Evolutionary conservation across 2,888 invertebrate genomes (phyloP).

Genomic region (Esperia sulphurella): DNA sequence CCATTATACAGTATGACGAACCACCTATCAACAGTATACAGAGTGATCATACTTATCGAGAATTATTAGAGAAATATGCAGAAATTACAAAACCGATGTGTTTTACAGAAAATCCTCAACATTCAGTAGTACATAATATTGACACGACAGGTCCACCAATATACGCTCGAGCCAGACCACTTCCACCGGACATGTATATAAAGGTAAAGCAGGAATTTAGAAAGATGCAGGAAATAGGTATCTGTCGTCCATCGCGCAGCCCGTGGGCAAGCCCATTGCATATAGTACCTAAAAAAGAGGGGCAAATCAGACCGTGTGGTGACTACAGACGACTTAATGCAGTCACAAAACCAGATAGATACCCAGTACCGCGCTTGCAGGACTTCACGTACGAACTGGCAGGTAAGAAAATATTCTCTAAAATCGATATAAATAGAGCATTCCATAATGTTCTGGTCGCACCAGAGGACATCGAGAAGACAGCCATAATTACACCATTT

Average conservation of each 20-base stretch:
- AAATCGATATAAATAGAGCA: slow-evolving; percentile 2
- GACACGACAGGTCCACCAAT: slow-evolving; percentile 9
- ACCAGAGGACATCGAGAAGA: slow-evolving; percentile 4
- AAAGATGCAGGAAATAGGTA: slow-evolving; percentile 28
- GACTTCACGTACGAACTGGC: background rate
- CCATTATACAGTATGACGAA: background rate
- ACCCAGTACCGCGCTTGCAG: slow-evolving; percentile 3
- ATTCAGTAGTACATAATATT: slow-evolving; percentile 1
- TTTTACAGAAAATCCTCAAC: background rate
- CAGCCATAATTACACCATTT: no score
- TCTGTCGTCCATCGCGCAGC: slow-evolving; percentile 33
- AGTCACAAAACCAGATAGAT: slow-evolving; percentile 6
- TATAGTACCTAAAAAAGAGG: slow-evolving; percentile 22
- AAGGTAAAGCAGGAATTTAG: slow-evolving; percentile 13
- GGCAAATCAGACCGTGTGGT: slow-evolving; percentile 32
- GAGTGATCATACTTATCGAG: background rate
- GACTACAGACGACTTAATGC: slow-evolving; percentile 46
- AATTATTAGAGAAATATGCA: background rate
- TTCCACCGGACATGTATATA: slow-evolving; percentile 7
- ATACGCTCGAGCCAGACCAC: slow-evolving; percentile 2
- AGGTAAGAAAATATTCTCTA: background rate
- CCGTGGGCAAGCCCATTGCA: slow-evolving; percentile 38
- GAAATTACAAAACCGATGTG: slow-evolving; percentile 2
- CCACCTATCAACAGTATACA: background rate
- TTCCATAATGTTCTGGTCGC: background rate